phyloP scores from a whole-genome alignment of 1,140 invertebrate genomes.

The Popillia japonica region DNA sequence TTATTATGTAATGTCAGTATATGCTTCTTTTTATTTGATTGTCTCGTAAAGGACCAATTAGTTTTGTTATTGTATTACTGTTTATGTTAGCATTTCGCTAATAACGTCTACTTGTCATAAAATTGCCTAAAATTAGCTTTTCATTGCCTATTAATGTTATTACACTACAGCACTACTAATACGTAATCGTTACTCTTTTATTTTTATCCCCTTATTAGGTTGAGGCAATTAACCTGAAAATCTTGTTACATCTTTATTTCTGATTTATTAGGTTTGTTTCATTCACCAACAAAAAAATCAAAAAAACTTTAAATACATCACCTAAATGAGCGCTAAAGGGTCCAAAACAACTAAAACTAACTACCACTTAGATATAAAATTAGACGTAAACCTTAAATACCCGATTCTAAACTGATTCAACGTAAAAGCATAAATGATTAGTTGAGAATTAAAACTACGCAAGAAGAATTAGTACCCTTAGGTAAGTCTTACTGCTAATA shows the following conservation, averaged over 20 bases:
- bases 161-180: neutral
- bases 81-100: neutral
- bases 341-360: neutral
- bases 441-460: neutral
- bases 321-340: neutral
- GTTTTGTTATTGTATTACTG: neutral
- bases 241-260: neutral
- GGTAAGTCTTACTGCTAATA: neutral
- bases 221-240: neutral
- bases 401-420: too few relatives aligned
- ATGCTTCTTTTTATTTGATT: neutral
- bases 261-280: neutral
- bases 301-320: neutral
- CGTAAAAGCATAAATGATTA: neutral
- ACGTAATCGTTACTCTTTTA: neutral
- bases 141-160: neutral
- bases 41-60: neutral
- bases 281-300: neutral
- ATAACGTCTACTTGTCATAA: neutral
- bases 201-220: neutral
- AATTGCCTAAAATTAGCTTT: neutral
- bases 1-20: too few relatives aligned
- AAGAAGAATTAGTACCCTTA: neutral
- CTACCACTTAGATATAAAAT: too few relatives aligned
- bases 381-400: too few relatives aligned